phyloP scores from a whole-genome alignment of 2,888 invertebrate species.

The Scaptomyza tumidula region DNA sequence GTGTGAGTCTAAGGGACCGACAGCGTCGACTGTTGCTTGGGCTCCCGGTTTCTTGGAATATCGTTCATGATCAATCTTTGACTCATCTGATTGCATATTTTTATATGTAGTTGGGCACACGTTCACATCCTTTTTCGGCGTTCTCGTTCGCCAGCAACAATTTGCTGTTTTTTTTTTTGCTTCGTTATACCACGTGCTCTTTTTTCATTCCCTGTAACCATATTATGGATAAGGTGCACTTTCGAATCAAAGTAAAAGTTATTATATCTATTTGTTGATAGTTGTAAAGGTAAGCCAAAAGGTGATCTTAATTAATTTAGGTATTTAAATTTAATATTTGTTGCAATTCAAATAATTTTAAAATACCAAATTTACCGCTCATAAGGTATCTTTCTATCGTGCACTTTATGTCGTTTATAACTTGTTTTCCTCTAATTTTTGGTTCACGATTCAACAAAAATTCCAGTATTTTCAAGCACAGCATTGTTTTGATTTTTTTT shows the following conservation, averaged over 20 bases:
- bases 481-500: conserved; percentile 27
- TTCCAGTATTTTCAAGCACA: conserved; percentile 66
- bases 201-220: conserved; percentile 20
- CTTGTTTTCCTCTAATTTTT: conserved; percentile 56
- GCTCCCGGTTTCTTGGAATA: conserved; percentile 80
- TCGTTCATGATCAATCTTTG: conserved; percentile 82
- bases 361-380: not conserved
- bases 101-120: conserved; percentile 76
- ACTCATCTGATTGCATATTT: conserved; percentile 82
- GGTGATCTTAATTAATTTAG: not conserved
- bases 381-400: conserved; percentile 4
- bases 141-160: conserved; percentile 43
- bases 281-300: too few species aligned
- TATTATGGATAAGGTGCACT: not conserved
- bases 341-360: not conserved
- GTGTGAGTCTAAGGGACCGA: conserved; percentile 43
- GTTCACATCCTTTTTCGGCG: conserved; percentile 75
- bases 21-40: conserved; percentile 35
- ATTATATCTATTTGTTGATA: not conserved
- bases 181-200: conserved; percentile 37
- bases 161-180: conserved; percentile 33
- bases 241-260: not conserved
- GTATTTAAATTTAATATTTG: not conserved
- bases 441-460: conserved; percentile 70
- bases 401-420: too few species aligned